phyloP scores from a whole-genome alignment of 1,140 invertebrate genomes.

The Pygmarrhopalites habei region DNA sequence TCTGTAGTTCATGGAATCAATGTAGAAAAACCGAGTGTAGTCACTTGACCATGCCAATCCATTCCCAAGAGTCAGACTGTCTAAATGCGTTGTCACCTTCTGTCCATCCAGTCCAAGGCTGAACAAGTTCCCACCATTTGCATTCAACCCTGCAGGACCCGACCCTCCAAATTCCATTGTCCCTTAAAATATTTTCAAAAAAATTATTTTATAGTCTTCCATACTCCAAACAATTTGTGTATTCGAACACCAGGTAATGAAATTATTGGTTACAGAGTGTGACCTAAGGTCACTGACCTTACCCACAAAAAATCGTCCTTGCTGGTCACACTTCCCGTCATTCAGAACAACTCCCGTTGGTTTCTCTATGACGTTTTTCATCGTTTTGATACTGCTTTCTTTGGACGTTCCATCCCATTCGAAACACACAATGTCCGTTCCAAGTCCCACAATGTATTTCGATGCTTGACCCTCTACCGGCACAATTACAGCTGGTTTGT shows the following conservation, averaged over 20 bases:
- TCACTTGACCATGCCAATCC: slow-evolving; percentile 69
- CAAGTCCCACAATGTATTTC: slow-evolving; percentile 58
- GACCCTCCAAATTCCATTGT: slow-evolving; percentile 14
- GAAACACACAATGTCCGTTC: slow-evolving; percentile 54
- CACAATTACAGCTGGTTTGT: slow-evolving; percentile 48
- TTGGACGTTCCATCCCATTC: slow-evolving; percentile 53
- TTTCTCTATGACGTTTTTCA: slow-evolving; percentile 53
- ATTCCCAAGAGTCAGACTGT: slow-evolving; percentile 64
- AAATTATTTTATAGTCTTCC: slow-evolving; percentile 10
- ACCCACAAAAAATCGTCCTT: slow-evolving; percentile 71
- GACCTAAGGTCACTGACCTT: not conserved
- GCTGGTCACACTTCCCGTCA: slow-evolving; percentile 77
- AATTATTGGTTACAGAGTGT: too few relatives aligned
- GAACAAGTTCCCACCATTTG: slow-evolving; percentile 22
- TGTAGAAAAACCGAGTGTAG: slow-evolving; percentile 65
- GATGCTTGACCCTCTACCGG: slow-evolving; percentile 56
- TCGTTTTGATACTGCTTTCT: slow-evolving; percentile 43
- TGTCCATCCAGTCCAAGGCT: slow-evolving; percentile 17
- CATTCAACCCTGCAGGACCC: not conserved
- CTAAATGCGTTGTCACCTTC: slow-evolving; percentile 7
- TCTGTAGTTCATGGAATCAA: slow-evolving; percentile 60
- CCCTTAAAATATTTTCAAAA: slow-evolving; percentile 9
- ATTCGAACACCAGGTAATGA: too few relatives aligned
- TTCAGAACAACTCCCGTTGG: slow-evolving; percentile 63
- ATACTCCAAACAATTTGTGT: not conserved